Base-by-base conservation (phyloP, 2,113 vertebrate species). In the Corapipo altera region DNA sequence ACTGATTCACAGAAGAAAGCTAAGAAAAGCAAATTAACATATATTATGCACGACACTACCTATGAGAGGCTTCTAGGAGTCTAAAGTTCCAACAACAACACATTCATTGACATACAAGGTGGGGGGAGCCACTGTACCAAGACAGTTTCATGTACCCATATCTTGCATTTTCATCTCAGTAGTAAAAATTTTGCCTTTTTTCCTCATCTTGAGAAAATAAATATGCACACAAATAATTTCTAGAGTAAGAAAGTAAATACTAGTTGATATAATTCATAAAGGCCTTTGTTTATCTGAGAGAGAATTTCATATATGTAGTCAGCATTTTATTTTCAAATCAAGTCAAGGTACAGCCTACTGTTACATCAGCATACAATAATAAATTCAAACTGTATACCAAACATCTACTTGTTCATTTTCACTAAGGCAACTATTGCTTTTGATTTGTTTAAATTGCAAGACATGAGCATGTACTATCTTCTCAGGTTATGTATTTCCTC, bases 71-170 rank as follows among this genome's bases (percentile, higher is more conserved):
- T 93, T 64, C 43, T n/a, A 77, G 22, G 13, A 67, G 9, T 35
- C 15, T 30, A 33, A 49, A 55, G 5, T 91, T 76, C 41, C 72
- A 86, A 18, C 28, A 86, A 19, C 72, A 92, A 39, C 26, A 23
- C 15, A 21, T 39, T 66, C 32, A 37, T 0, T 15, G 16, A 73
- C 6, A 33, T 26, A 52, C 4, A 44, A 39, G 24, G 57, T 17
- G 12, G 2, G 2, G 18, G 6, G 1, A n/a, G 43, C 3, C 27
- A 59, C 8, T 51, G 3, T 19, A 51, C 5, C 22, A 66, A 81
- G 26, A 91, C 5, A 43, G 13, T 78, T 66, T 54, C 5, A 14
- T 10, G 5, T 22, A 74, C 32, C 27, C 66, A 3, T 16, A 72
- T 51, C 43, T 33, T 54, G 26, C 6, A 78, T 71, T 91, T 90